Conservation (phyloP, 2,888 invertebrate species). For the Leptinotarsa haldemani region DNA sequence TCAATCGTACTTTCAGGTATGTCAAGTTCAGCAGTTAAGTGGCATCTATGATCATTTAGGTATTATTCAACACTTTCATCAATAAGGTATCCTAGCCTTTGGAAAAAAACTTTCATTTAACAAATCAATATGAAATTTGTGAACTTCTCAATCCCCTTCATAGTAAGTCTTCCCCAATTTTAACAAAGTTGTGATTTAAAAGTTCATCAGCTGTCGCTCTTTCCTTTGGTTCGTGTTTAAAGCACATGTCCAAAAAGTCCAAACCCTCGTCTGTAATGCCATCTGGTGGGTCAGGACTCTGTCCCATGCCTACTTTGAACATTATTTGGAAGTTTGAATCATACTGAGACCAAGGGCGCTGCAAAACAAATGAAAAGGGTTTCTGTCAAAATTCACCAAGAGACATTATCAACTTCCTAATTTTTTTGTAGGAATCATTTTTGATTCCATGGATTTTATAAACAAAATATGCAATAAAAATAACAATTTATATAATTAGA, state of each 20-base stretch:
- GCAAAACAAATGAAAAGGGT: constrained; percentile 53
- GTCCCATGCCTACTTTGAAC: constrained; percentile 95
- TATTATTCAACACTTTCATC: no score
- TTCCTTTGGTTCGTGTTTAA: constrained; percentile 83
- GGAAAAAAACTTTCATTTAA: no score
- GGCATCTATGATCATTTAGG: no score
- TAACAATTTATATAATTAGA: no score
- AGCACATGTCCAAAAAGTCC: constrained; percentile 81
- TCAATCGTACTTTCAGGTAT: no score
- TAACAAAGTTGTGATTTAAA: constrained; percentile 81
- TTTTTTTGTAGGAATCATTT: no score
- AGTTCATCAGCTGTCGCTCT: constrained; percentile 80
- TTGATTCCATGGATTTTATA: no score
- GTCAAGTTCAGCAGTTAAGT: no score
- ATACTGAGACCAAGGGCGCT: constrained; percentile 93
- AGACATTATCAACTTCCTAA: no score
- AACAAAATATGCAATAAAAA: no score
- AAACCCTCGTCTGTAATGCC: constrained; percentile 84
- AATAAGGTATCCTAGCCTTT: no score
- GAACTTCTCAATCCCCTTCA: background rate
- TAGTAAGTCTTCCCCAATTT: constrained; percentile 66
- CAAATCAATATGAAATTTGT: no score
- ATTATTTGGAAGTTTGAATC: constrained; percentile 96
- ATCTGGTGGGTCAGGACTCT: constrained; percentile 81
- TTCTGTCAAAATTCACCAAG: background rate